Conservation (phyloP, 2,888 invertebrate species). For the Drosophila nr. medialis region DNA sequence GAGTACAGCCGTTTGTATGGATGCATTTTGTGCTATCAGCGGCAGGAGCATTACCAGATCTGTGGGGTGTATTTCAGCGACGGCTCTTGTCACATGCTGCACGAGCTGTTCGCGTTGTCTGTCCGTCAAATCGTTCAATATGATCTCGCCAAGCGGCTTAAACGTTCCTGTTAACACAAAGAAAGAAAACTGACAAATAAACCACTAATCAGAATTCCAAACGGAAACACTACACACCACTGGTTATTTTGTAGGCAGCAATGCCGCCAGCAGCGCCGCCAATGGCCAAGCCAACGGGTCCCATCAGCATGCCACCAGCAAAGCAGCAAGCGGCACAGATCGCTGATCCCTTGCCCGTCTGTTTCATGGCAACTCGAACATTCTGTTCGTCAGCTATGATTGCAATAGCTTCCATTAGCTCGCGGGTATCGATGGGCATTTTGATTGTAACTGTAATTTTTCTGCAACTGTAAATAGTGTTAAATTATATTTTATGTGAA, state of each 20-base stretch:
- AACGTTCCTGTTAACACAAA: constrained; percentile 72
- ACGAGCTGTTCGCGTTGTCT: constrained; percentile 77
- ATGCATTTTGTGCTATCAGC: constrained; percentile 74
- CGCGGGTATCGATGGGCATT: constrained; percentile 83
- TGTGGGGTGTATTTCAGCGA: constrained; percentile 77
- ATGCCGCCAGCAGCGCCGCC: constrained; percentile 83
- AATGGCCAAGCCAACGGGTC: constrained; percentile 82
- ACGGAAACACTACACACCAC: constrained; percentile 65
- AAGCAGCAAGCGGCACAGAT: constrained; percentile 82
- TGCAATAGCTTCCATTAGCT: constrained; percentile 82
- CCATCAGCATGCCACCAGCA: constrained; percentile 82
- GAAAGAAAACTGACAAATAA: background rate
- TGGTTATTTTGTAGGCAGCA: constrained; percentile 79
- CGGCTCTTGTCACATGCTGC: constrained; percentile 75
- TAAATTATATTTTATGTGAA: background rate
- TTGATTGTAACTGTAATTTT: constrained; percentile 11
- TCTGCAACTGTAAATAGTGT: background rate
- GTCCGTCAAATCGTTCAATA: constrained; percentile 82
- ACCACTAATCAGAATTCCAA: background rate
- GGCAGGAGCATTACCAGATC: constrained; percentile 82
- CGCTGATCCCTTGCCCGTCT: constrained; percentile 81
- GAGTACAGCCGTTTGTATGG: constrained; percentile 80
- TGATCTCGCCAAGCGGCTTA: constrained; percentile 82
- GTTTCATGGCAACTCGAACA: constrained; percentile 80
- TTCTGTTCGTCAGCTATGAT: constrained; percentile 82